Percentiles rank a stretch among this genome's conserved stretches.
phyloP scores from a whole-genome alignment of 2,888 invertebrate genomes.

The Drosophila austrosaltans region DNA sequence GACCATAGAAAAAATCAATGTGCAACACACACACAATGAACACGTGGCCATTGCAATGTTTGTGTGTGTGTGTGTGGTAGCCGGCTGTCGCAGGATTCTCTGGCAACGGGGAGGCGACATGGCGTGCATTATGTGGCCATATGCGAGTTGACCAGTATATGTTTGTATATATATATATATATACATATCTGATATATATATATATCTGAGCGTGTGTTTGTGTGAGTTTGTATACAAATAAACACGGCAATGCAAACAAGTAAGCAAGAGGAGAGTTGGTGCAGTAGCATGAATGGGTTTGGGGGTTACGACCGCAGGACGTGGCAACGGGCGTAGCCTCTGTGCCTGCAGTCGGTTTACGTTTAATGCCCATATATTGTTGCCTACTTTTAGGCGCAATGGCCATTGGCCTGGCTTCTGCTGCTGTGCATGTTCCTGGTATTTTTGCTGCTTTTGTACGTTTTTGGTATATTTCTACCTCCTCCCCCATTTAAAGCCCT shows the following conservation, averaged over 20 bases:
- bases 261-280: not conserved
- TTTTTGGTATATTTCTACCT: constrained; percentile 7
- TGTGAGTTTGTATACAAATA: constrained; percentile 71
- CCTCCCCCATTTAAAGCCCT: constrained; percentile 63
- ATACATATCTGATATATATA: not conserved
- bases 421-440: not conserved
- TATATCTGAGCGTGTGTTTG: constrained; percentile 24
- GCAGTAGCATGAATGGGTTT: not conserved
- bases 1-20: constrained; percentile 67
- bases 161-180: not conserved
- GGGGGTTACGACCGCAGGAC: constrained; percentile 29
- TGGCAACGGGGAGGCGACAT: constrained; percentile 48
- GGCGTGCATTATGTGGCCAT: constrained; percentile 71
- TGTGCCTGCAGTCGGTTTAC: constrained; percentile 67
- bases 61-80: constrained; percentile 10
- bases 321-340: constrained; percentile 26
- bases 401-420: constrained; percentile 40
- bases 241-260: constrained; percentile 68
- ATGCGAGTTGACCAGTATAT: constrained; percentile 41
- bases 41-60: constrained; percentile 48
- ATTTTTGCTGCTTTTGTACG: constrained; percentile 4
- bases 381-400: constrained; percentile 77
- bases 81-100: constrained; percentile 18
- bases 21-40: constrained; percentile 39
- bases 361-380: constrained; percentile 78